Percentiles rank a stretch among this genome's conserved stretches.
phyloP scores from a whole-genome alignment of 2,888 invertebrate species.

The Cyaniris semiargus region DNA sequence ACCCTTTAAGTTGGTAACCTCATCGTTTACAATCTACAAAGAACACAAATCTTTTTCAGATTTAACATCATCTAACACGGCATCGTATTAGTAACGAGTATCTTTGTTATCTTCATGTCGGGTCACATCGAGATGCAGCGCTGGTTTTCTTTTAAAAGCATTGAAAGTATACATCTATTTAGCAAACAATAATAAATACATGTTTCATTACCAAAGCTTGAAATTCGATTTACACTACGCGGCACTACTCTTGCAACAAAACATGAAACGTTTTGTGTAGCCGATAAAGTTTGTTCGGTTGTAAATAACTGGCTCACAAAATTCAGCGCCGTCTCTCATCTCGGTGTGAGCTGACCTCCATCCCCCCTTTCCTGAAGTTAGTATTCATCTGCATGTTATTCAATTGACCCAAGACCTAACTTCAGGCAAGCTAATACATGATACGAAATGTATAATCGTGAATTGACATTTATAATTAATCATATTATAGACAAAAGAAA shows the following conservation, averaged over 20 bases:
- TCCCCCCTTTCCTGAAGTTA: conserved; percentile 3
- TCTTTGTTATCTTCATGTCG: conserved; percentile 21
- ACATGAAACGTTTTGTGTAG: background rate
- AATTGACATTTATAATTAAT: conserved; percentile 27
- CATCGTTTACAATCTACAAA: conserved; percentile 49
- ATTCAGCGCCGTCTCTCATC: background rate
- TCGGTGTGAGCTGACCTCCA: background rate
- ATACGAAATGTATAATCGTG: conserved; percentile 9
- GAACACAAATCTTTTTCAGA: conserved; percentile 23
- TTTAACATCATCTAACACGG: conserved; percentile 43
- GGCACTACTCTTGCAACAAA: background rate
- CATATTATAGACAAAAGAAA: conserved; percentile 26
- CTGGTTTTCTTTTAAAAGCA: background rate
- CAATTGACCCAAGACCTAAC: conserved; percentile 10
- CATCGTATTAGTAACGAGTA: conserved; percentile 52
- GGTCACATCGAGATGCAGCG: background rate
- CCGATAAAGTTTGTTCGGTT: background rate
- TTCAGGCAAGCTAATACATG: background rate
- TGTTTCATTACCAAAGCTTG: background rate
- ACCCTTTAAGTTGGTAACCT: background rate
- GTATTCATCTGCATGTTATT: background rate
- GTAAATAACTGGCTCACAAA: background rate
- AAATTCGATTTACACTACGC: background rate
- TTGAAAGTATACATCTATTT: background rate
- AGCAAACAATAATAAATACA: background rate